These are phyloP conservation scores for Actinernus sp. DNA, from an alignment of 92 coral and sea anemone species.

Conservation along the genomic window DNA sequence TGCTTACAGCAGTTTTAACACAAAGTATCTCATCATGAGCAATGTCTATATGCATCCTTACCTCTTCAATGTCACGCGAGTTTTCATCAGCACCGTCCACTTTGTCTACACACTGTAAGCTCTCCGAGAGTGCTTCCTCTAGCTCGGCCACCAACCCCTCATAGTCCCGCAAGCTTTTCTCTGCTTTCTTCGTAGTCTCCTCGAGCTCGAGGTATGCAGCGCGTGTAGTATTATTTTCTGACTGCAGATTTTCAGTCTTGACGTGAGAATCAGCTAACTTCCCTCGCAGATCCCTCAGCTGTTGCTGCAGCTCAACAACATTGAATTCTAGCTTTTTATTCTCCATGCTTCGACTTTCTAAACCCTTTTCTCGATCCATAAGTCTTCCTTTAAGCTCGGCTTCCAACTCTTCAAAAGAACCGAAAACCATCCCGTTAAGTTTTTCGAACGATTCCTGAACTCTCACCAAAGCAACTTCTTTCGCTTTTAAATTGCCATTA, in stretches of 20 bases:
- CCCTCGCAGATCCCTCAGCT: conserved; percentile 50
- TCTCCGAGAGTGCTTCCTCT: not conserved
- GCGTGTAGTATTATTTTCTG: not conserved
- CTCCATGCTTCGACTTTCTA: conserved; percentile 81
- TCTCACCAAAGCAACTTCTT: conserved; percentile 78
- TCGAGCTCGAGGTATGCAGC: not conserved
- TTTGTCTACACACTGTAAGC: no score
- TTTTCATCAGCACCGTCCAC: no score
- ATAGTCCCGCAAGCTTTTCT: not conserved
- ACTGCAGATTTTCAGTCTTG: conserved; percentile 8
- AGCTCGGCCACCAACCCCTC: not conserved
- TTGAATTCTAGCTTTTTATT: conserved; percentile 78
- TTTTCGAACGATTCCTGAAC: conserved; percentile 95
- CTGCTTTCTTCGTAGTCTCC: not conserved
- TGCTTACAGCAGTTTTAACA: no score
- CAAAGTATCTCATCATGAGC: no score
- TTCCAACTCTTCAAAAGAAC: conserved; percentile 95
- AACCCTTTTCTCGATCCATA: conserved; percentile 86
- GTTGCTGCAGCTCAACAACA: conserved; percentile 68
- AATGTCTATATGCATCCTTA: no score
- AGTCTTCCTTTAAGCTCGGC: conserved; percentile 77
- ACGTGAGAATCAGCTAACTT: conserved; percentile 47
- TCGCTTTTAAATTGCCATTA: conserved; percentile 75
- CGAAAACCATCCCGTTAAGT: conserved; percentile 92
- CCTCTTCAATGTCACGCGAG: no score